Base-by-base conservation (phyloP, 2,113 vertebrate species). In the Dryoscopus gambensis region DNA sequence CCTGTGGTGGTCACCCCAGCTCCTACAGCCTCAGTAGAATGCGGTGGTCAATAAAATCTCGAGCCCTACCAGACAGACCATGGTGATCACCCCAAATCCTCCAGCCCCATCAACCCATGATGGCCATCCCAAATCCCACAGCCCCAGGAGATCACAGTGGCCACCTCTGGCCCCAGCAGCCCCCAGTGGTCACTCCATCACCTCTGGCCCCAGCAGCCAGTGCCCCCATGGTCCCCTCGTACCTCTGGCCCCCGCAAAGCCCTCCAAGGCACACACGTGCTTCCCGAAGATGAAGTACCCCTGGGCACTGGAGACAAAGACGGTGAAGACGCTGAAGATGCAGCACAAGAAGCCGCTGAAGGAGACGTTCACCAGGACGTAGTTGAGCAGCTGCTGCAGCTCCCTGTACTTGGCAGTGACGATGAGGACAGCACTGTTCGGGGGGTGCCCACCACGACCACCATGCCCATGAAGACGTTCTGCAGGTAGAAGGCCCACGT, bases 351-450 rank as follows among this genome's bases (percentile, higher is more conserved):
- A 98, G 16, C 98, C 97, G 5, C 96, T 97, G 13, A 98, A 30
- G 42, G 98, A 98, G 70, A 99, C 97, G 75, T 99, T 99, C 44
- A 99, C 98, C 76, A 99, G 68, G 91, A 99, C 98, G 92, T 98
- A 99, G 98, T 99, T 98, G 79, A 99, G 98, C 0, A 98, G 98
- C 53, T 98, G 98, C 40, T 98, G 60, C 40, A 99, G 90, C 97
- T 98, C 98, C 95, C 98, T 99, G 97, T 99, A 99, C 89, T 97
- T 97, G 44, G 98, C 8, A 1, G 98, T 98, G 57, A 98, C 98
- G 0, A 99, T 25, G 24, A 99, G 96, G 47, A 98, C 98, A 1
- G 97, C 27, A n/a, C 97, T 80, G 24, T 98, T 99, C 39, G 89
- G 11, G 98, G 98, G 0, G 97, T 96, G 10, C 98, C 98, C 12